Base-by-base conservation (phyloP, 2,797 vertebrate species). In the Microcaecilia unicolor region DNA sequence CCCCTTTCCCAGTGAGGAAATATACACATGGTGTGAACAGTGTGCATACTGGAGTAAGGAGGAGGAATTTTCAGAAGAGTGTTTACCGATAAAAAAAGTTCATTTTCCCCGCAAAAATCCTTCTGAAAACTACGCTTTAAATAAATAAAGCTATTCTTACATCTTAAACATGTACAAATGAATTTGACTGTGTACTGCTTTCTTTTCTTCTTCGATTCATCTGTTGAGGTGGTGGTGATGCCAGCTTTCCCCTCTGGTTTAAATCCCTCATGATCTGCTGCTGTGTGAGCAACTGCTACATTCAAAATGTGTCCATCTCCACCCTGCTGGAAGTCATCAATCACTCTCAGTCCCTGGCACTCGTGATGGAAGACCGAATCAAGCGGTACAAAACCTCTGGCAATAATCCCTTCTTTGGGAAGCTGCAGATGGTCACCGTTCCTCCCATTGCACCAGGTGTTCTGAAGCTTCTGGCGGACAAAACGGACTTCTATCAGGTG, bases 401-500 rank as follows among this genome's bases (percentile, higher is more conserved):
- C 7, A 66, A 78, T 41, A 93, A 80, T 58, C 88, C 88, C 0
- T 85, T 93, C 44, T 85, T 85, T 18, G 91, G 92, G 37, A 84
- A 74, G 48, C 70, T 98, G 38, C 93, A 97, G 70, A 97, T 99
- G 96, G 85, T 97, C 56, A 98, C 93, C 0, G 63, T 95, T 25
- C 95, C 96, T 6, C 92, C 92, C 34, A 79, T 98, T 28, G 76
- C 72, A 28, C 92, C 93, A 1, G 72, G 64, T 9, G 32, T 87
- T n/a, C 76, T 97, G 10, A 80, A 51, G 44, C 67, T 83, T 18
- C 71, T 97, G 25, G 90, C 91, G 2, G 83, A 92, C 40, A 77
- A 68, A 42, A 98, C 94, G 0, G 88, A 95, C 59, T 97, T 98
- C 64, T 97, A 96, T 65, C 88, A 92, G 88, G 96, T 97, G 18